These are phyloP conservation scores for Halcyon malimbica DNA, from an alignment of 2,113 vertebrate genomes.

Conservation along the genomic window DNA sequence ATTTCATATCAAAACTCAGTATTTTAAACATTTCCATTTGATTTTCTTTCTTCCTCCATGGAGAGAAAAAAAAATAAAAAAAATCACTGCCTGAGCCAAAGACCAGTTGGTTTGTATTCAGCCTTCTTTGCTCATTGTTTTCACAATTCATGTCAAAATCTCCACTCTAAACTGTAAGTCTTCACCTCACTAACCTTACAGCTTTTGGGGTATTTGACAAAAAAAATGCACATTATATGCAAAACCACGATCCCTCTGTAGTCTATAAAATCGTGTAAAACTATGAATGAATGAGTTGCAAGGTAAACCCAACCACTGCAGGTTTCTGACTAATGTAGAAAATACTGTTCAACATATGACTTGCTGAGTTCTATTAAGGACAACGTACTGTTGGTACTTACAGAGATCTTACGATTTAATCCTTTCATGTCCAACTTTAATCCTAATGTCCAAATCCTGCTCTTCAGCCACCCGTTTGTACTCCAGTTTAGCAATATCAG, in stretches of 20 bases:
- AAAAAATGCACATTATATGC: not conserved
- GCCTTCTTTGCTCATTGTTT: not conserved
- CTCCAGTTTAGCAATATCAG: constrained; percentile 84
- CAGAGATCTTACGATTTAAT: constrained; percentile 86
- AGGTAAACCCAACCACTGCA: not conserved
- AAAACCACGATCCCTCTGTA: not conserved
- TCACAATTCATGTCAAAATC: not conserved
- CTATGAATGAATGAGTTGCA: not conserved
- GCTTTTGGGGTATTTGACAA: not conserved
- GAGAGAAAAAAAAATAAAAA: not conserved
- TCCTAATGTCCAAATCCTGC: constrained; percentile 80
- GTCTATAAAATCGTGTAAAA: not conserved
- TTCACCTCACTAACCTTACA: not conserved
- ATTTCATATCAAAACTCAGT: not conserved
- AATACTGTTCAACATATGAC: not conserved
- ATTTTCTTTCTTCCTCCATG: not conserved
- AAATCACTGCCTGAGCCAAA: not conserved
- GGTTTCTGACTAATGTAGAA: not conserved
- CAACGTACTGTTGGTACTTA: constrained; percentile 51
- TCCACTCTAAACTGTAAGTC: not conserved
- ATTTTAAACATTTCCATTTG: not conserved
- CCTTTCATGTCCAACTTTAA: constrained; percentile 70
- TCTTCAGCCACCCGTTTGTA: constrained; percentile 85
- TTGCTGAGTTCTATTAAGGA: not conserved
- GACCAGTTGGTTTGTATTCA: not conserved